Base-by-base conservation (phyloP, 1,140 invertebrate genomes). In the Asbolus verrucosus region DNA sequence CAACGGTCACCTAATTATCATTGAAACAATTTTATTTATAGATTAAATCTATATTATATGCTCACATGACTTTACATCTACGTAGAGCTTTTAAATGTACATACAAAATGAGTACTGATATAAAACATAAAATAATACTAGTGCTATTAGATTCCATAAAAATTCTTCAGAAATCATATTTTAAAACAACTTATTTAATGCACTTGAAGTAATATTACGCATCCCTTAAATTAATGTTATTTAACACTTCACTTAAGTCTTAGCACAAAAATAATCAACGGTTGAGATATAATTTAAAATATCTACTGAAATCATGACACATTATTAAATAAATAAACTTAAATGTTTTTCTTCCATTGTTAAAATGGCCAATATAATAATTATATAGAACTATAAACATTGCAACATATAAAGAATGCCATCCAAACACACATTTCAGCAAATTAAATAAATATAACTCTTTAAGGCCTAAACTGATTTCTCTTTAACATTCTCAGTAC, bases 11-110 rank as follows among this genome's bases (percentile, higher is more conserved):
- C 61, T 62, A 38, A 62, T 38, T 46, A 43, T 43, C 27, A 65
- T 39, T 65, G 36, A 65, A 65, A 65, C 62, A 65, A 43, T 41
- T 46, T 43, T 27, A 65, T 65, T 65, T 13, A 65, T 65, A 65
- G 62, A 65, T 65, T 65, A 65, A 65, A 65, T 65, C 62, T 65
- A 65, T 65, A 65, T 65, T 65, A 65, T 65, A 65, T 50, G 62
- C 62, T 65, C 62, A 65, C 62, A 65, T 63, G 61, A 43, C 39
- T 65, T 65, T 65, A 65, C 62, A 65, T 65, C 62, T 65, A 65
- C 16, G 38, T 65, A 65, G 62, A 65, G 38, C 62, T 43, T n/a
- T 65, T 65, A 41, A 62, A 65, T 43, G 38, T 65, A 65, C 62
- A 65, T 62, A 62, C 60, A 62, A 62, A 65, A 65, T 43, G 62